A percentile compares a stretch with the other conserved stretches of the same genome.
These are phyloP conservation scores for Stenotaenia linearis DNA, from an alignment of 2,888 invertebrate species.

Conservation along the genomic window DNA sequence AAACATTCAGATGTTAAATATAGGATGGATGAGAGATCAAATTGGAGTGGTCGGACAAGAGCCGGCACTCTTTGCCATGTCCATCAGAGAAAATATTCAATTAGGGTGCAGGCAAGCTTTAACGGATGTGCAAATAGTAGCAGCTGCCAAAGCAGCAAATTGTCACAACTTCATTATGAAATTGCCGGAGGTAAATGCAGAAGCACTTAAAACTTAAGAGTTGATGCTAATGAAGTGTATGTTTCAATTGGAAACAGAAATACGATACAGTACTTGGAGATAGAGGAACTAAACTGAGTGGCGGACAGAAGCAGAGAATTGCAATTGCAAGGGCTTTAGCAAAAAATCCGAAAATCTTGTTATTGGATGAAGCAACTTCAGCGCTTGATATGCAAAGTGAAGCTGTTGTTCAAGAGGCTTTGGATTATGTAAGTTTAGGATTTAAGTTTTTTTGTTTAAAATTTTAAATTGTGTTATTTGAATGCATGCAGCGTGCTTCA, in stretches of 20 bases:
- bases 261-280: slow-evolving; percentile 75
- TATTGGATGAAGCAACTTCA: slow-evolving; percentile 73
- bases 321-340: slow-evolving; percentile 54
- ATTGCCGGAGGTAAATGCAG: slow-evolving; percentile 57
- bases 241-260: slow-evolving; percentile 44
- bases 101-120: slow-evolving; percentile 46
- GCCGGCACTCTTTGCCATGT: slow-evolving; percentile 58
- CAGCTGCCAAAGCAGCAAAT: slow-evolving; percentile 66
- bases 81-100: slow-evolving; percentile 54
- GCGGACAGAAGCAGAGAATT: slow-evolving; percentile 77
- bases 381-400: slow-evolving; percentile 76
- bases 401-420: slow-evolving; percentile 70
- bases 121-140: slow-evolving; percentile 57
- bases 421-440: slow-evolving; percentile 44
- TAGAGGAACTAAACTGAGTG: slow-evolving; percentile 72
- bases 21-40: slow-evolving; percentile 49
- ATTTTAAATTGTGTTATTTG: not conserved
- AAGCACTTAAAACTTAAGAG: not conserved
- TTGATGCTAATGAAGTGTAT: not conserved
- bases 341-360: slow-evolving; percentile 62
- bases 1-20: slow-evolving; percentile 50
- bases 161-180: slow-evolving; percentile 70
- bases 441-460: not conserved
- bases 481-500: no score
- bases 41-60: slow-evolving; percentile 52